Evolutionary conservation across 2,113 vertebrate species (phyloP).

Genomic region (Galemys pyrenaicus): DNA sequence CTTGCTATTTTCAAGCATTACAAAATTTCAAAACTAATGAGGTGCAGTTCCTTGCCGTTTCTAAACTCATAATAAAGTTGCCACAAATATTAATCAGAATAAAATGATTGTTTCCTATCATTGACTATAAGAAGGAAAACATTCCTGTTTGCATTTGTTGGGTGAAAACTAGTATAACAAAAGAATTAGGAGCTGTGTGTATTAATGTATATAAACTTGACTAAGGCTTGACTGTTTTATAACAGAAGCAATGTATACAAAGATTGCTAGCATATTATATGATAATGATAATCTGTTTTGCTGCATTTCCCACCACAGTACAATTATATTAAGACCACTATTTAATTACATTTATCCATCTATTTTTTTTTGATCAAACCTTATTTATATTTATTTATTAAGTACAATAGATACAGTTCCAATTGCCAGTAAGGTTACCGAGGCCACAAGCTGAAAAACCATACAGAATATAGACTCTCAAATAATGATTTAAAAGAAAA

Average conservation of each 20-base stretch:
- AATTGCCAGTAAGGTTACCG: not conserved
- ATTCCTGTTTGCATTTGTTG: slow-evolving; percentile 14
- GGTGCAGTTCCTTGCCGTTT: not conserved
- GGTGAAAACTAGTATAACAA: not conserved
- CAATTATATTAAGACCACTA: slow-evolving; percentile 72
- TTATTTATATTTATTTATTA: no score
- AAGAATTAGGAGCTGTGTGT: not conserved
- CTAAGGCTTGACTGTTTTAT: slow-evolving; percentile 9
- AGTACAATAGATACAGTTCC: not conserved
- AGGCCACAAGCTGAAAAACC: not conserved
- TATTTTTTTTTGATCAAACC: no score
- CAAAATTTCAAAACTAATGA: slow-evolving; percentile 50
- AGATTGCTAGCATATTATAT: slow-evolving; percentile 55
- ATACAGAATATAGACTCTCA: not conserved
- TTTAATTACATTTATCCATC: slow-evolving; percentile 79
- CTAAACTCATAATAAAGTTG: slow-evolving; percentile 31
- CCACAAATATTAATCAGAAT: slow-evolving; percentile 54
- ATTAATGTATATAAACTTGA: slow-evolving; percentile 17
- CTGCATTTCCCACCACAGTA: slow-evolving; percentile 51
- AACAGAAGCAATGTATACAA: slow-evolving; percentile 44
- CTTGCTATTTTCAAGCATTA: not conserved
- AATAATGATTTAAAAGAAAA: slow-evolving; percentile 32
- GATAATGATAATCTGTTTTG: slow-evolving; percentile 72
- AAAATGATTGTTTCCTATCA: slow-evolving; percentile 29
- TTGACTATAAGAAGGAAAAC: slow-evolving; percentile 26